These are phyloP conservation scores for Parnassius orleans DNA, from an alignment of 2,888 invertebrate genomes.

Conservation along the genomic window DNA sequence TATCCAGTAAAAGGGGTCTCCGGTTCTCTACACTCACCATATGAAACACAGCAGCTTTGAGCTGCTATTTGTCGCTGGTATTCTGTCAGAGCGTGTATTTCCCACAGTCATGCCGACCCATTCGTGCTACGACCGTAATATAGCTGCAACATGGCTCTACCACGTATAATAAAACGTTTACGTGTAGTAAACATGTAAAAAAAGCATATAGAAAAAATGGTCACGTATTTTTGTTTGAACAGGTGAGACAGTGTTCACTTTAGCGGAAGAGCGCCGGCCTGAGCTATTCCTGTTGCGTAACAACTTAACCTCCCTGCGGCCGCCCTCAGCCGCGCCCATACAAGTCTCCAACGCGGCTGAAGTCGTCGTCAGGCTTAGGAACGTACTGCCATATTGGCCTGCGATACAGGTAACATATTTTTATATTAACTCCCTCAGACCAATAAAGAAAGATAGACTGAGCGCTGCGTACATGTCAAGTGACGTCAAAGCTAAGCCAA, in stretches of 20 bases:
- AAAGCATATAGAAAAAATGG: too few relatives aligned
- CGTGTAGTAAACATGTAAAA: too few relatives aligned
- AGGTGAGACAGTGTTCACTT: conserved; percentile 56
- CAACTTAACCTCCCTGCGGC: conserved; percentile 46
- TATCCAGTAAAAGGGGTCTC: too few relatives aligned
- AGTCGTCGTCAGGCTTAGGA: conserved; percentile 33
- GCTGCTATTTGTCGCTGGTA: too few relatives aligned
- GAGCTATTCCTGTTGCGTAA: conserved; percentile 46
- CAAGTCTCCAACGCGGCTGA: conserved; percentile 26
- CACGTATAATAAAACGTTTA: too few relatives aligned
- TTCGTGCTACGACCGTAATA: too few relatives aligned
- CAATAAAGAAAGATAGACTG: not conserved
- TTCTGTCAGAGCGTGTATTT: too few relatives aligned
- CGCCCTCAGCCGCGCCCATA: conserved; percentile 44
- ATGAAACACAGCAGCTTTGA: too few relatives aligned
- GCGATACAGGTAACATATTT: conserved; percentile 46
- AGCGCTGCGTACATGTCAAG: too few relatives aligned
- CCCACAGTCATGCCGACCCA: too few relatives aligned
- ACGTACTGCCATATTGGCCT: conserved; percentile 45
- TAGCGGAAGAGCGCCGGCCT: conserved; percentile 45
- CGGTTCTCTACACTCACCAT: too few relatives aligned
- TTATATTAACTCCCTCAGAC: not conserved
- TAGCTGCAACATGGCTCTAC: too few relatives aligned
- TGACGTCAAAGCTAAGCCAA: not conserved
- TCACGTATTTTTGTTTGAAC: not conserved